Evolutionary conservation across 2,113 vertebrate species (phyloP), one percentile per base, ranked within the genome.

Genomic region (Oreochromis spilurus): DNA sequence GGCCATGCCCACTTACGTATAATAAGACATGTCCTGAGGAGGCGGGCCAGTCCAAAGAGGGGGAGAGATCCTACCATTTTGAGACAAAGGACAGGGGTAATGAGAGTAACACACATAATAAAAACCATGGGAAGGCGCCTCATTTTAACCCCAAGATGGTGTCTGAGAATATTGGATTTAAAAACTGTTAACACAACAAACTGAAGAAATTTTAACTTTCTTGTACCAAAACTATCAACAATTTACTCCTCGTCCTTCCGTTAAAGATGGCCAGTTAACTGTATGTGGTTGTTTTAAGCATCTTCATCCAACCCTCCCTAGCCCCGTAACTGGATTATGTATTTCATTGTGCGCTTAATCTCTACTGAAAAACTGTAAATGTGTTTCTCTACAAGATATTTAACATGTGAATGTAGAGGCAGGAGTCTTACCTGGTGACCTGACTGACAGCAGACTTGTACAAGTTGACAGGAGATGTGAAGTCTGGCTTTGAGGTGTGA

Each of bases 401-500:
- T 14, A 48, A 36, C 6, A 75, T 60, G 43, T 29, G 12, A 38
- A 13, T 10, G 16, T 5, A 26, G 55, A 79, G 58, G 24, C 7
- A 67, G 17, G 38, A 5, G 8, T 7, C 24, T 91, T 93, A 95
- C 95, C 95, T 95, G 79, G 88, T 54, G 81, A 98, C 97, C 97
- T 98, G 96, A 97, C 96, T 85, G 87, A 97, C 92, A 62, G 95
- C 93, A 62, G 97, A 92, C 95, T 99, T 99, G 95, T 98, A 98
- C 87, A 99, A 90, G 67, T 88, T 97, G 90, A 97, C 95, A 52
- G 98, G 97, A 94, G 98, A 97, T 9, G 97, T 93, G 94, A 99
- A 99, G 85, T 99, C 98, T 54, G 97, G 92, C 95, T 99, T 99
- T 72, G 97, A 93, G 2, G 97, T 96, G 88, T 97, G 98, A 85